Evolutionary conservation across 2,888 invertebrate genomes (phyloP), one percentile per base, ranked within the genome.

Genomic region (Allygus modestus): DNA sequence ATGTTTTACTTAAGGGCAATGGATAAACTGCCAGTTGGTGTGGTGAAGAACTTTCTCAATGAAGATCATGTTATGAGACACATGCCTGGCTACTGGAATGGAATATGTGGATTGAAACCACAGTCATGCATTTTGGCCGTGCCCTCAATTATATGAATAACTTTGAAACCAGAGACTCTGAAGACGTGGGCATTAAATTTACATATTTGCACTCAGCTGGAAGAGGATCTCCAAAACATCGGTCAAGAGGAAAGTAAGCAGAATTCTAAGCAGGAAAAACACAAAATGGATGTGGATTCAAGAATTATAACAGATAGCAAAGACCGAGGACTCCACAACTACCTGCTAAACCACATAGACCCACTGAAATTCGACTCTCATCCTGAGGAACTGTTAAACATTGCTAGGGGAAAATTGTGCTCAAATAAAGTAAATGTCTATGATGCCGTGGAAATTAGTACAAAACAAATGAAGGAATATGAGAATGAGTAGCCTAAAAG

Each of bases 21-120:
- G 58, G 23, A 58, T 23, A 20, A 23, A 23, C 20, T 58, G 20
- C 58, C 20, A 15, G 23, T 23, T 23, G 58, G 23, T 20, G 23
- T 58, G 1, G 1, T 71, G 20, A 20, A 71, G 31, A 37, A 31
- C 17, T 31, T 71, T 71, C 20, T 31, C 46, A 46, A 71, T n/a
- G 71, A 31, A 71, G 71, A 71, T 4, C 31, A 71, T 71, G n/a
- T 71, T 26, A 71, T 71, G 71, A 31, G 31, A 31, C 33, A 71
- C 41, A n/a, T n/a, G n/a, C n/a, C 28, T 31, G 71, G 71, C n/a
- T n/a, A n/a, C 33, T 71, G 17, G 17, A 71, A 71, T 71, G 71
- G 41, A 71, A 71, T 71, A 28, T 9, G 71, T 71, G n/a, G 17
- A 71, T 71, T 41, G 71, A 71, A 41, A n/a, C n/a, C n/a, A n/a